Base-by-base conservation (phyloP, 1,140 invertebrate genomes). In the Branchinecta lynchi region DNA sequence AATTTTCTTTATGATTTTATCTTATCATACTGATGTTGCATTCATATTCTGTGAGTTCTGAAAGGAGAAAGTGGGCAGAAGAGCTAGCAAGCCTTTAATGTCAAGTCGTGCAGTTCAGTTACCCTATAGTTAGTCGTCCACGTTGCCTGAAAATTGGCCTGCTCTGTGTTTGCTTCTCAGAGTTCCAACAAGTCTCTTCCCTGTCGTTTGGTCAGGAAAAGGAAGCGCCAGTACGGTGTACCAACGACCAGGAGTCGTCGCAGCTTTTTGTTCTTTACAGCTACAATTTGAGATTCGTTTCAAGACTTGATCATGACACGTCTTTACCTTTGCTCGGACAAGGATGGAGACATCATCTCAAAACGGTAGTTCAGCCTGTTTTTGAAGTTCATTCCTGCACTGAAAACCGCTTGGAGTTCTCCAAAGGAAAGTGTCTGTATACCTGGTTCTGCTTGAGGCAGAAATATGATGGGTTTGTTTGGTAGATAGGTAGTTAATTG, bases 161-260 rank as follows among this genome's bases (percentile, higher is more conserved):
- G 84, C 74, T 81, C 88, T 78, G 69, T 83, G 79, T 68, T 65
- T 66, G 76, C 86, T 83, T 78, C 86, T 85, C 70, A 85, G 85
- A 77, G 90, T 72, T 71, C 76, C 87, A 79, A 92, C 89, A 71
- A 90, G 82, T 73, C 89, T 80, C 17, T 60, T 60, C 71, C 89
- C 90, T 75, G 92, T 86, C 78, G 90, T 89, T 82, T 92, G 89
- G 81, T 93, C 90, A 75, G 90, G 89, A 80, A 93, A 93, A 73
- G 90, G 90, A 75, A 93, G 84, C 71, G 90, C 90, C 79, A 93
- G 84, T 72, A 93, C 84, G 70, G 89, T 92, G 82, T 90, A 91
- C 90, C 88, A 92, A 75, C 89, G 74, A 7, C 71, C 72, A 32
- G 45, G 66, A 17, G 68, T 68, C 17, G 68, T 45, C 44, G 65